Evolutionary conservation across 2,888 invertebrate species (phyloP), one percentile per base, ranked within the genome.

Genomic region (Marronus borbonicus): DNA sequence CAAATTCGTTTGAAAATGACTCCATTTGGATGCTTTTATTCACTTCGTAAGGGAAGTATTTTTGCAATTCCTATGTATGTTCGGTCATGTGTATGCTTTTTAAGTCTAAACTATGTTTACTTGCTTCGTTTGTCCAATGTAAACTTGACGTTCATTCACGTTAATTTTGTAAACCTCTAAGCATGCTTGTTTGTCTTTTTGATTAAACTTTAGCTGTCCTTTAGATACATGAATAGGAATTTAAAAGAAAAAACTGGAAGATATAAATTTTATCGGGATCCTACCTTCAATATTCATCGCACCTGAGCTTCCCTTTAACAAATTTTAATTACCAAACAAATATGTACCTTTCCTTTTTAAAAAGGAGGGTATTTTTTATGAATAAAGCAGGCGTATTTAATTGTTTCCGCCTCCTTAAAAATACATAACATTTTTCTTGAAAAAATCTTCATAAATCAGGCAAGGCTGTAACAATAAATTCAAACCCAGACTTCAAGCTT

Each of bases 351-450:
- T 44, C 44, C 44, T 12, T 44, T 12, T 12, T 2, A 44, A 58
- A 58, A 58, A 17, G 12, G 17, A 58, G 58, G 58, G 31, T 62
- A 62, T 62, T 28, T 62, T 62, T 62, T 62, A 62, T 62, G 14
- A 28, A 62, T 62, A 62, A 62, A 24, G 62, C 62, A 24, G 28
- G n/a, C 65, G 65, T 14, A 36, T 65, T 65, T 65, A 65, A 65
- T 65, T 65, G 65, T 65, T 65, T 65, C 31, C 14, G 17, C 17
- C 65, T 36, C 17, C 55, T n/a, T 17, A 55, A 55, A 65, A 65
- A 65, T 65, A 65, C 65, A 65, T 65, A 65, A 39, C 65, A 65
- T 65, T 65, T 65, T 65, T 65, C 65, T 65, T 65, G 39, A 65
- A 64, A 65, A 65, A 65, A 65, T 65, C 36, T 65, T 17, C 65